Evolutionary conservation across 2,888 invertebrate species (phyloP), one percentile per base, ranked within the genome.

Genomic region (Epirrita christyi): DNA sequence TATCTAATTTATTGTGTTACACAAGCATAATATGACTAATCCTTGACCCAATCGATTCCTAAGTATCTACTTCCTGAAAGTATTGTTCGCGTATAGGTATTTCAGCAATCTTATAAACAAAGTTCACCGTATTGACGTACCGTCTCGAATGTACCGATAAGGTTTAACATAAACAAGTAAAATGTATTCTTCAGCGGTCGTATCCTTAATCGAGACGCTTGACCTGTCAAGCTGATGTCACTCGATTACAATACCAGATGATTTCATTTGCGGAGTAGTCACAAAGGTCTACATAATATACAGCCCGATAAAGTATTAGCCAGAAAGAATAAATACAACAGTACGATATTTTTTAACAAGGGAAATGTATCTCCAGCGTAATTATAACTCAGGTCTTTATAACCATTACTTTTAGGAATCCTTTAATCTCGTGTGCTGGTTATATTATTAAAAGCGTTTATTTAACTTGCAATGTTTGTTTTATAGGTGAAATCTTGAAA

Each of bases 41-140:
- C 58, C 59, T 64, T 75, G 68, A 74, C 70, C 66, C 59, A 61
- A 54, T 61, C 56, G 49, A 58, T 57, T 38, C 36, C 28, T 45
- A 38, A 59, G 57, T 80, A 82, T 81, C 79, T 56, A 67, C 71
- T 80, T 80, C 75, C 76, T 77, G 59, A 64, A 70, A 65, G 67
- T 67, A n/a, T n/a, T n/a, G 55, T 62, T 62, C 61, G 57, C 55
- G 57, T 32, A 55, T 63, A 58, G 47, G 52, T 66, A 52, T 72
- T 70, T 73, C 70, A 72, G 70, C 64, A 71, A 70, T 61, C 58
- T 56, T 63, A 63, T 65, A 61, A 61, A 64, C 55, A 63, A 66
- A 64, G 61, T 73, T 66, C 68, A 72, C n/a, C 68, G 70, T 76
- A 75, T 71, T 83, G 83, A 83, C 83, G 83, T 78, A 73, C 69